Percentiles rank a stretch among this genome's conserved stretches.
These are phyloP conservation scores for Heterotilapia buettikoferi DNA, from an alignment of 2,113 vertebrate species.

Conservation along the genomic window DNA sequence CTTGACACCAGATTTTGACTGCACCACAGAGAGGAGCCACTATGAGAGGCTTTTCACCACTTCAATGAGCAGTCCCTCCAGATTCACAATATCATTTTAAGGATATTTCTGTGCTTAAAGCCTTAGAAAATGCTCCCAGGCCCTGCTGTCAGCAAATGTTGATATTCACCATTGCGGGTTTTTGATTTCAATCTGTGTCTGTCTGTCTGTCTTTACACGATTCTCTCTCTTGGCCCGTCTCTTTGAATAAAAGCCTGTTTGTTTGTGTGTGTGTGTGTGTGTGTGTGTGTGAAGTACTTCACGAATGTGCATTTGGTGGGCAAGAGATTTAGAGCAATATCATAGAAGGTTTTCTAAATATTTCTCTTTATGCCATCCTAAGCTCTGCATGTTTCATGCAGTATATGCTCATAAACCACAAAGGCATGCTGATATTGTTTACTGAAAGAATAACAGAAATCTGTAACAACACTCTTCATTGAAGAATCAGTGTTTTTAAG, in stretches of 20 bases:
- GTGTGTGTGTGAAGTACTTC: not conserved
- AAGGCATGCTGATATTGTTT: not conserved
- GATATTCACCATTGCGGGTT: not conserved
- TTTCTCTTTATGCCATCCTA: not conserved
- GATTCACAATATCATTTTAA: constrained; percentile 18
- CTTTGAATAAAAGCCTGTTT: not conserved
- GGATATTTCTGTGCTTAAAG: constrained; percentile 13
- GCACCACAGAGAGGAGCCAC: not conserved
- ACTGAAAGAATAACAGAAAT: not conserved
- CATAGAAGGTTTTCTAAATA: not conserved
- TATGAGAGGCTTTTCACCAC: constrained; percentile 5
- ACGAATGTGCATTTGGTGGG: not conserved
- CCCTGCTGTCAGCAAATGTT: constrained; percentile 5
- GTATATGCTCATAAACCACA: not conserved
- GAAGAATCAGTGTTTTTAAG: not conserved
- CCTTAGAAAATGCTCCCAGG: not conserved
- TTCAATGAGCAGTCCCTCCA: constrained; percentile 18
- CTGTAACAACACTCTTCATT: not conserved
- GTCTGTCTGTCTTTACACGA: not conserved
- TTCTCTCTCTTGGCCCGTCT: not conserved
- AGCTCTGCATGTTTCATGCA: not conserved
- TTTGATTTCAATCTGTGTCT: constrained; percentile 11
- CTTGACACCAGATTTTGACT: not conserved
- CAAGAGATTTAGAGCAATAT: not conserved
- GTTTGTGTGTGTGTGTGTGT: not conserved